Evolutionary conservation across 2,113 vertebrate species (phyloP), one percentile per base, ranked within the genome.

Genomic region (Ursus arctos): DNA sequence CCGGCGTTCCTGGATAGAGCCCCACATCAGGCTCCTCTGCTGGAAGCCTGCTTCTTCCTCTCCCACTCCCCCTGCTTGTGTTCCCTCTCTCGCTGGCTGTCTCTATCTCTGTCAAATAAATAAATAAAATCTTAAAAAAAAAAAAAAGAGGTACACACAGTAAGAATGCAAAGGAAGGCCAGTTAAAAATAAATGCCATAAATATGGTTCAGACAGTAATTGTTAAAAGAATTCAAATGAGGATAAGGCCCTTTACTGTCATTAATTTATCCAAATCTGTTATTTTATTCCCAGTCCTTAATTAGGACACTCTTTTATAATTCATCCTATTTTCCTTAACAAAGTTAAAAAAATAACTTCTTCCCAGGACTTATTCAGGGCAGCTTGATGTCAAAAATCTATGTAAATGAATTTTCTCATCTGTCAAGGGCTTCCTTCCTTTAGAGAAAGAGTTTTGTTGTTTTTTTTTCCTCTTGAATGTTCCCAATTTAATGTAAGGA

Each of bases 141-240:
- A 40, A 40, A 40, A 76, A 81, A 82, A 93, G 4, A 93, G 18
- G 8, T 43, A 31, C 2, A 51, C 69, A 90, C 15, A 59, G 18
- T 55, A 87, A 40, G 72, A 88, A 49, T 63, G 4, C 4, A n/a
- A 92, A 57, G 6, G n/a, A 71, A 82, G 24, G 15, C 15, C 74
- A 81, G 57, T 85, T 91, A 88, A 88, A 98, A 95, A 61, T 80
- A 96, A 36, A 47, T 76, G 6, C 5, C 22, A 81, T 47, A 57
- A 91, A 93, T 82, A 81, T 31, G 55, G 18, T 83, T 91, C 31
- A 76, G 55, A 33, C 26, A 81, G 81, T 55, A 84, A 88, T 88
- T 97, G 53, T 33, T 96, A 77, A 96, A 88, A 83, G 0, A 87
- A 77, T 65, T 83, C 79, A 95, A 88, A 72, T 51, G 55, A 96